These are phyloP conservation scores for Mythimna loreyi DNA, from an alignment of 2,888 invertebrate species.

Conservation along the genomic window DNA sequence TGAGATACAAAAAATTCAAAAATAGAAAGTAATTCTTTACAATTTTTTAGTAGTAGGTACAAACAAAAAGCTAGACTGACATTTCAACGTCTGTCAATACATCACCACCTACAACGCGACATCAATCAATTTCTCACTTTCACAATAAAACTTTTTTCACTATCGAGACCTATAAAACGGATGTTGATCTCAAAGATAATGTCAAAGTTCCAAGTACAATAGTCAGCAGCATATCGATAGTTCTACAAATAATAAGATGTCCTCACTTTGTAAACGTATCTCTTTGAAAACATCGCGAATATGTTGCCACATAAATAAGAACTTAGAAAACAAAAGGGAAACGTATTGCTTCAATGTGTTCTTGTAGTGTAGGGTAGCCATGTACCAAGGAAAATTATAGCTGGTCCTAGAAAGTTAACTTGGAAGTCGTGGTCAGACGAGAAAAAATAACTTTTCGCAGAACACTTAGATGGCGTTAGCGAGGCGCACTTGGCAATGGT, in stretches of 20 bases:
- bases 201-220: slow-evolving; percentile 22
- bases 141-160: slow-evolving; percentile 12
- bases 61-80: background rate
- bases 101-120: background rate
- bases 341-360: slow-evolving; percentile 59
- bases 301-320: slow-evolving; percentile 61
- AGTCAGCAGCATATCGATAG: slow-evolving; percentile 56
- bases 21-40: background rate
- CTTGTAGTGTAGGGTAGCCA: slow-evolving; percentile 51
- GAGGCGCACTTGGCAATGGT: background rate
- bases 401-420: background rate
- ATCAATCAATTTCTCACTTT: slow-evolving; percentile 25
- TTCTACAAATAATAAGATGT: slow-evolving; percentile 52
- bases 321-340: slow-evolving; percentile 56
- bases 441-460: no score
- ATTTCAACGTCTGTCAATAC: slow-evolving; percentile 7
- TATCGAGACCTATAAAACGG: slow-evolving; percentile 38
- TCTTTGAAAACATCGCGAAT: slow-evolving; percentile 49
- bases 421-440: no score
- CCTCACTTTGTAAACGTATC: slow-evolving; percentile 54
- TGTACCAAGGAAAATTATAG: background rate
- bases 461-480: background rate
- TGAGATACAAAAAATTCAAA: no score
- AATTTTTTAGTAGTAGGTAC: no score
- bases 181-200: slow-evolving; percentile 35